Evolutionary conservation across 2,113 vertebrate species (phyloP).

Genomic region (Bombycilla garrulus): DNA sequence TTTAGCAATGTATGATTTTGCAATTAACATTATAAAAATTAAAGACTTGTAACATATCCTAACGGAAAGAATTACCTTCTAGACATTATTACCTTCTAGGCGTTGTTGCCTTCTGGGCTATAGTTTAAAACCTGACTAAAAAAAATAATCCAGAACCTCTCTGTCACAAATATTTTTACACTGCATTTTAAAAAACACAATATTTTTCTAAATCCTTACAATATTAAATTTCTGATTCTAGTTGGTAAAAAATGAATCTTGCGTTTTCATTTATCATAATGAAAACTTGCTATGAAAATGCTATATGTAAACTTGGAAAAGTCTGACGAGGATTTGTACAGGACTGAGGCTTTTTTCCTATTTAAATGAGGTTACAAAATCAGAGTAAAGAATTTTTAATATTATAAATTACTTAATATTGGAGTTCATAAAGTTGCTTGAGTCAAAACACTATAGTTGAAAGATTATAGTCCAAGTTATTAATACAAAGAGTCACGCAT

Average conservation of each 20-base stretch:
- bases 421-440: neutral
- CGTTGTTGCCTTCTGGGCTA: neutral
- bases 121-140: neutral
- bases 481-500: neutral
- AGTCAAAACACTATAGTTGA: neutral
- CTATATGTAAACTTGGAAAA: neutral
- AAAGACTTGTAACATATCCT: neutral
- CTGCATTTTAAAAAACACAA: neutral
- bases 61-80: neutral
- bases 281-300: neutral
- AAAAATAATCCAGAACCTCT: neutral
- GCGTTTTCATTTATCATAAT: neutral
- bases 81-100: neutral
- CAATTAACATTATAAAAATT: neutral
- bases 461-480: neutral
- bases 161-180: neutral
- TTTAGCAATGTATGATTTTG: neutral
- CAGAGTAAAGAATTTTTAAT: neutral
- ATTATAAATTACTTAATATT: neutral
- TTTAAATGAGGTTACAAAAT: neutral
- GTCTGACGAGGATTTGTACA: neutral
- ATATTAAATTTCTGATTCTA: neutral
- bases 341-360: neutral
- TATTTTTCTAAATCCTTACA: neutral
- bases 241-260: neutral